phyloP scores from a whole-genome alignment of 2,797 vertebrate genomes.

The Sebastes reedi region DNA sequence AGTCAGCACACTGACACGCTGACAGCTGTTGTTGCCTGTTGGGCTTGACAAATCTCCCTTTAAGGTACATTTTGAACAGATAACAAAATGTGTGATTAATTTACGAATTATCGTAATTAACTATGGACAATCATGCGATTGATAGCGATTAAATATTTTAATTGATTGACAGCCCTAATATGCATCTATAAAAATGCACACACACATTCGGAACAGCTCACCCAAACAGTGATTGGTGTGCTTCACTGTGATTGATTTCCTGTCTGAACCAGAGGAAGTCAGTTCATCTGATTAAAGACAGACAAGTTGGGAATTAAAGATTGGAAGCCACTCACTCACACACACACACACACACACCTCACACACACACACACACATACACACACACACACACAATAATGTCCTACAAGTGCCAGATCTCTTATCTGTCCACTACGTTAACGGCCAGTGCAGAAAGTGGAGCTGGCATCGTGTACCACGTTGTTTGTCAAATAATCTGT shows the following conservation, averaged over 20 bases:
- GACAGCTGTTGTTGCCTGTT: too few relatives aligned
- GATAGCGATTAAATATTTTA: too few relatives aligned
- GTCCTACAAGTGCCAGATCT: constrained; percentile 46
- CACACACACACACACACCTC: neutral
- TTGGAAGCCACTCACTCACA: constrained; percentile 28
- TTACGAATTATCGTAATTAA: too few relatives aligned
- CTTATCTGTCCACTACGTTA: constrained; percentile 39
- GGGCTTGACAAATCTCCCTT: too few relatives aligned
- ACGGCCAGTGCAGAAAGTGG: constrained; percentile 18
- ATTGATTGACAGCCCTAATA: neutral
- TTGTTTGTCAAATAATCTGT: constrained; percentile 61
- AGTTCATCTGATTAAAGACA: constrained; percentile 68
- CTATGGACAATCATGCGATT: too few relatives aligned
- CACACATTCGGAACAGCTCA: neutral
- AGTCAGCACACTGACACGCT: too few relatives aligned
- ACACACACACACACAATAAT: constrained; percentile 1
- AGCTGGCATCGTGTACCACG: constrained; percentile 17
- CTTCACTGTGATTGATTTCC: constrained; percentile 59
- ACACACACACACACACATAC: too few relatives aligned
- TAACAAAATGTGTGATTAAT: neutral
- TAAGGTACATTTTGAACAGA: neutral
- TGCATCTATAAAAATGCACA: neutral
- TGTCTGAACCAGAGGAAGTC: constrained; percentile 60
- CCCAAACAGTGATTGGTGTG: constrained; percentile 31
- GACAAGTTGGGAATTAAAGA: constrained; percentile 68